Evolutionary conservation across 2,113 vertebrate genomes (phyloP).

Genomic region (Elanoides forficatus): DNA sequence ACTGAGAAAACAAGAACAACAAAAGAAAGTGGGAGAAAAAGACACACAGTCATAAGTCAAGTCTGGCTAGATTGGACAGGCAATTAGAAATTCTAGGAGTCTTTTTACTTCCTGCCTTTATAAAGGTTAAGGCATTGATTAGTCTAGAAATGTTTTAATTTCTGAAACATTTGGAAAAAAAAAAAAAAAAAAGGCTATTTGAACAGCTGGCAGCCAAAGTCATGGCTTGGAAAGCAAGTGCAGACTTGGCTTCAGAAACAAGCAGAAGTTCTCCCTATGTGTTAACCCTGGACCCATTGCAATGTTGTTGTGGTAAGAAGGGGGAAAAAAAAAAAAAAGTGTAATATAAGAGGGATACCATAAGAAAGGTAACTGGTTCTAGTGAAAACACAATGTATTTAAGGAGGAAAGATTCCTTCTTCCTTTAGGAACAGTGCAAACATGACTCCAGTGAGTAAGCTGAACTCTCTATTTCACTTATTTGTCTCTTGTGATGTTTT

Average conservation of each 20-base stretch:
- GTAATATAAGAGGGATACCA: not conserved
- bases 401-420: not conserved
- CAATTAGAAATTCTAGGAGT: not conserved
- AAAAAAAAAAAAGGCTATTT: not conserved
- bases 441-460: not conserved
- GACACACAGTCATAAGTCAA: not conserved
- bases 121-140: not conserved
- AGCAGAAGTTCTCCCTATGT: not conserved
- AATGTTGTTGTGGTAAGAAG: not conserved
- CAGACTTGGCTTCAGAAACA: not conserved
- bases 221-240: not conserved
- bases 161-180: not conserved
- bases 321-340: rapidly evolving
- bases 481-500: not conserved
- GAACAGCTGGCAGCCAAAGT: not conserved
- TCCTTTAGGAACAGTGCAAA: not conserved
- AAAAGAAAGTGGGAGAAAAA: not conserved
- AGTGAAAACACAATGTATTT: not conserved
- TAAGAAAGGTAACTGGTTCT: not conserved
- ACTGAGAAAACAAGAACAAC: not conserved
- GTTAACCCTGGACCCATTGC: not conserved
- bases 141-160: not conserved
- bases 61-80: not conserved
- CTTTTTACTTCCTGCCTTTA: not conserved
- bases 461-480: not conserved